A percentile compares a stretch with the other conserved stretches of the same genome.
Evolutionary conservation across 2,113 vertebrate genomes (phyloP).

Genomic region (Conger conger): DNA sequence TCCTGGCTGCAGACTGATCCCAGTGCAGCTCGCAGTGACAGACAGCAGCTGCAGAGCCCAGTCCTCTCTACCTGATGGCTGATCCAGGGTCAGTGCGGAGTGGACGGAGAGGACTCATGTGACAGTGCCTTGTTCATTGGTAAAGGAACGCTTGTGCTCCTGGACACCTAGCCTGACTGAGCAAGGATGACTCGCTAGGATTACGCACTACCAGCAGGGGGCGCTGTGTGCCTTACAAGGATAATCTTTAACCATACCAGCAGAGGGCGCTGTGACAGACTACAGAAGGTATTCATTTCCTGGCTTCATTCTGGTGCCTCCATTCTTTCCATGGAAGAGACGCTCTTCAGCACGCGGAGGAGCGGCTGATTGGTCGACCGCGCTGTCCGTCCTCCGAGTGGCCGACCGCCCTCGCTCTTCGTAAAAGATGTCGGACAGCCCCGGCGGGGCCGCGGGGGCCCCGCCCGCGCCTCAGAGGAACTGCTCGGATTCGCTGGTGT

Average conservation of each 20-base stretch:
- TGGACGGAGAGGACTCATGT: slow-evolving; percentile 69
- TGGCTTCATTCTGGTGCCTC: background rate
- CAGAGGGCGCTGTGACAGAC: slow-evolving; percentile 28
- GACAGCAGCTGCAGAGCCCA: slow-evolving; percentile 24
- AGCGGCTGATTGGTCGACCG: background rate
- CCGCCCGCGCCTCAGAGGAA: slow-evolving; percentile 74
- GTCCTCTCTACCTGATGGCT: slow-evolving; percentile 27
- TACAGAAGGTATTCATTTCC: slow-evolving; percentile 14
- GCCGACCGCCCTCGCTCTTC: slow-evolving; percentile 12
- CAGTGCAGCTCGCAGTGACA: slow-evolving; percentile 23
- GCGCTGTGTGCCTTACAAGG: background rate
- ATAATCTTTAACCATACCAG: slow-evolving; percentile 5
- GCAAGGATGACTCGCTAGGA: slow-evolving; percentile 54
- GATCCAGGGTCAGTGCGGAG: slow-evolving; percentile 59
- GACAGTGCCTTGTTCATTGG: slow-evolving; percentile 52
- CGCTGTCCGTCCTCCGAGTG: background rate
- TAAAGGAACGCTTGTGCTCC: slow-evolving; percentile 60
- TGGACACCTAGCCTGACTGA: slow-evolving; percentile 58
- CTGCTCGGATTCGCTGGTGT: slow-evolving; percentile 85
- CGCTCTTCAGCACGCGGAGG: slow-evolving; percentile 10
- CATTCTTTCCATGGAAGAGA: slow-evolving; percentile 2
- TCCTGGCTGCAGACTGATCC: slow-evolving; percentile 32
- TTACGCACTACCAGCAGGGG: slow-evolving; percentile 39
- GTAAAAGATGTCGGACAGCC: slow-evolving; percentile 71
- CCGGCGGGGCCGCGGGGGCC: slow-evolving; percentile 52